Evolutionary conservation across 1,140 invertebrate species (phyloP), one percentile per base, ranked within the genome.

Genomic region (Reticulitermes speratus): DNA sequence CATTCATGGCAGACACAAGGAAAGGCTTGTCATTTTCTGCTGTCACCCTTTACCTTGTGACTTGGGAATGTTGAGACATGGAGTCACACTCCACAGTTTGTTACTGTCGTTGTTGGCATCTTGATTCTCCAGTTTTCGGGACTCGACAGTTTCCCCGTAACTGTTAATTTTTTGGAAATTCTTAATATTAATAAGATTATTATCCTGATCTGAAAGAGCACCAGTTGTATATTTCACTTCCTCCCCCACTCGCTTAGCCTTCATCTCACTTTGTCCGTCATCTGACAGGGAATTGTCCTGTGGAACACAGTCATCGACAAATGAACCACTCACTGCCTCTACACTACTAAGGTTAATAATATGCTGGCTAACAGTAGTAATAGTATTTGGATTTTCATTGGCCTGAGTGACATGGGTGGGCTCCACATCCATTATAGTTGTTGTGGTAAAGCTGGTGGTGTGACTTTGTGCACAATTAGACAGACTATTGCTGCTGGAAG

Each of bases 401-500:
- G 87, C 86, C 87, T 87, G 87, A 87, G 87, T 55, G 86, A 84
- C 75, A 84, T 86, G 86, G 86, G 82, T 86, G 83, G 82, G 82
- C 30, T 55, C 86, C 86, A 86, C 55, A 85, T 84, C 83, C 65
- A 75, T 75, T 75, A 25, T 30, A 75, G 65, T 75, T 75, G 65
- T 75, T 30, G 65, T 75, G 85, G 81, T 87, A 83, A 75, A 45
- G 84, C 48, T 88, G 85, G 44, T 87, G 82, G 52, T 44, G 82
- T 87, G 85, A 88, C 83, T 87, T 87, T 87, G 88, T 87, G 87
- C 87, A 88, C 82, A 75, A 65, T n/a, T 81, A 84, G 84, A 86
- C 87, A 87, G 88, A 88, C 88, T 89, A 89, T 89, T 89, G 88
- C 89, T 89, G 86, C 69, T 87, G 88, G 88, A 89, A 89, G 88